These are phyloP conservation scores for Platyscelio sp. DNA, from an alignment of 2,888 invertebrate genomes.

Conservation along the genomic window DNA sequence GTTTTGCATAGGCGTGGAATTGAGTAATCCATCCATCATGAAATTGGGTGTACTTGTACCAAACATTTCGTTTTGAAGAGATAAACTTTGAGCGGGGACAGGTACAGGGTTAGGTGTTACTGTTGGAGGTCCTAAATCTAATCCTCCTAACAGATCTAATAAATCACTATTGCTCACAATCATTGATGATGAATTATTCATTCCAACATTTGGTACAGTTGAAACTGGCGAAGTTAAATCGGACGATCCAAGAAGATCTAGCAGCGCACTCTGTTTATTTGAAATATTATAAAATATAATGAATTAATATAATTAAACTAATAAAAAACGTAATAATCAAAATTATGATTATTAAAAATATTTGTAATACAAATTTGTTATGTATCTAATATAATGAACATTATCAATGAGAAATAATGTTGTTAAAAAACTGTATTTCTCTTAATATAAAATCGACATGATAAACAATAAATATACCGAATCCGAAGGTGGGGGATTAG, in stretches of 20 bases:
- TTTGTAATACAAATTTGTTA: too few relatives aligned
- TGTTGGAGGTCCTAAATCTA: constrained; percentile 87
- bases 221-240: constrained; percentile 86
- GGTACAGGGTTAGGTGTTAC: constrained; percentile 60
- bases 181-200: constrained; percentile 81
- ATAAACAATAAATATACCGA: constrained; percentile 78
- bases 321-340: too few relatives aligned
- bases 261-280: constrained; percentile 90
- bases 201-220: constrained; percentile 83
- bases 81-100: constrained; percentile 73
- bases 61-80: constrained; percentile 81
- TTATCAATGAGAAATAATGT: too few relatives aligned
- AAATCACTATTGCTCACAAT: constrained; percentile 91
- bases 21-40: constrained; percentile 88
- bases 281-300: too few relatives aligned
- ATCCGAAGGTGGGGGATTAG: constrained; percentile 79
- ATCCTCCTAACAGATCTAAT: constrained; percentile 93
- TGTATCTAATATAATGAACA: too few relatives aligned
- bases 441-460: too few relatives aligned
- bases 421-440: too few relatives aligned
- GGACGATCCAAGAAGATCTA: constrained; percentile 94
- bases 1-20: constrained; percentile 77
- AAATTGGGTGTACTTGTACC: constrained; percentile 86
- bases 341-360: too few relatives aligned
- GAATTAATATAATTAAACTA: too few relatives aligned